These are phyloP conservation scores for Malurus leucopterus DNA, from an alignment of 2,797 vertebrate genomes.

Conservation along the genomic window DNA sequence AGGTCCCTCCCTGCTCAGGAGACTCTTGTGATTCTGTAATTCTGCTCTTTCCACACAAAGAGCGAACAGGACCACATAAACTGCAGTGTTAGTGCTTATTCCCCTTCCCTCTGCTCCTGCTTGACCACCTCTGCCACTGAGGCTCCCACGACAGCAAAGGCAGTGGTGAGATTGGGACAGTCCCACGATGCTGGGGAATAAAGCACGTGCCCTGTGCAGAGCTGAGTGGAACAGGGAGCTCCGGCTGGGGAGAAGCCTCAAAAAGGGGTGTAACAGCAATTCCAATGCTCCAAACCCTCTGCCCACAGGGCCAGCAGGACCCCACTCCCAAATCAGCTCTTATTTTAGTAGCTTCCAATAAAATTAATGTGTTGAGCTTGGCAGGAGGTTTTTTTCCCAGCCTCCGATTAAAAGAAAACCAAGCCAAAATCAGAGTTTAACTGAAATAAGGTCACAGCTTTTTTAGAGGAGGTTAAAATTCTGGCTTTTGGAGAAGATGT, in stretches of 20 bases:
- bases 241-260: not conserved
- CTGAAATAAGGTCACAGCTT: not conserved
- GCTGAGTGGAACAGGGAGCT: not conserved
- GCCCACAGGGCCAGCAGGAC: not conserved
- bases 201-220: not conserved
- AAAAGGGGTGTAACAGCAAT: not conserved
- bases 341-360: not conserved
- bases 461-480: not conserved
- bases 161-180: fast-evolving
- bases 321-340: not conserved
- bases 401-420: not conserved
- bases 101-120: not conserved
- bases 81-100: not conserved
- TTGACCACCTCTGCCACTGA: not conserved
- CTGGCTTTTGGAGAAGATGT: fast-evolving
- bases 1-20: not conserved
- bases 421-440: not conserved
- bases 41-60: too few relatives aligned
- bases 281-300: not conserved
- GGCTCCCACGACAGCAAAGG: not conserved
- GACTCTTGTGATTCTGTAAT: too few relatives aligned
- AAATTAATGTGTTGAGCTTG: not conserved
- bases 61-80: fast-evolving
- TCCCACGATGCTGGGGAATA: fast-evolving
- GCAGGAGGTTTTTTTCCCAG: not conserved